Base-by-base conservation (phyloP, 2,113 vertebrate species). In the Forbesichthys agassizii region DNA sequence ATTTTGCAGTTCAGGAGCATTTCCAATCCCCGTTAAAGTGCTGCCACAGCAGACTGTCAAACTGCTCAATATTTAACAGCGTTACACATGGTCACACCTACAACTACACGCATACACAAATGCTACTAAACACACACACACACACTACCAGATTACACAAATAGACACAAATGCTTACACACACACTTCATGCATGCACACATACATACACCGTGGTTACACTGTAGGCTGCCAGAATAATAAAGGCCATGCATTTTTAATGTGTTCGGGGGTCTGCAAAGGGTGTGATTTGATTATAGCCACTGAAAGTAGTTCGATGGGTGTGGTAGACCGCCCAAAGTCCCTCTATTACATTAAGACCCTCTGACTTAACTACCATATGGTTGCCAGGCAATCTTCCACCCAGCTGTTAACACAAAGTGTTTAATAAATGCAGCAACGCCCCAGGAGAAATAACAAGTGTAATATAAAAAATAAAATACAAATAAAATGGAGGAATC, bases 61-160 rank as follows among this genome's bases (percentile, higher is more conserved):
- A 56, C 20, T 56, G 54, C 20, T n/a, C 54, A 56, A 20, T 20
- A n/a, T 20, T 9, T 56, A 56, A 7, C 54, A 18, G n/a, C 18
- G 14, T 12, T 55, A 18, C 18, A 18, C 53, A 55, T n/a, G 12
- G 12, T 20, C 14, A 46, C 36, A 46, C 48, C 5, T 36, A 11
- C 53, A 36, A 11, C 18, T 53, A 20, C n/a, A 55, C 54, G 14
- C 33, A 66, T 46, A 42, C 53, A 47, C 33, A 46, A 33, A 57
- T 53, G 33, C 52, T 52, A 48, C 27, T 14, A 56, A 53, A 68
- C 66, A 48, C 42, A 58, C 46, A 47, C 52, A 51, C 48, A 33
- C 62, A 33, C 47, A 52, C 20, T 27, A 27, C 3, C 3, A 27
- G 33, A 18, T 14, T 49, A 64, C 20, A 27, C 49, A 55, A 33